phyloP scores from a whole-genome alignment of 2,113 vertebrate species.

The Alouatta palliata region DNA sequence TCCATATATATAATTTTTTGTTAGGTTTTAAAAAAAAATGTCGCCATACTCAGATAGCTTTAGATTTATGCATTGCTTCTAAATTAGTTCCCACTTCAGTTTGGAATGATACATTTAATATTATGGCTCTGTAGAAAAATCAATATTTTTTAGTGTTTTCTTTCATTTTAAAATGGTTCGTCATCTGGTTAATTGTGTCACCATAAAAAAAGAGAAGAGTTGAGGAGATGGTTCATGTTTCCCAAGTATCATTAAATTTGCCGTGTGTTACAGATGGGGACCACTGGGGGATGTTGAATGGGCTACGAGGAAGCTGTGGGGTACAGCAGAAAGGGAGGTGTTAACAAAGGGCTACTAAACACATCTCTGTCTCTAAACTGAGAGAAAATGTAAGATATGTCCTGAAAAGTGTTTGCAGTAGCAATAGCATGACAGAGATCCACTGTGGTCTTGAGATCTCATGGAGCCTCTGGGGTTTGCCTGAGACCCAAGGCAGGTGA shows the following conservation, averaged over 20 bases:
- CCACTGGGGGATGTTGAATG: not conserved
- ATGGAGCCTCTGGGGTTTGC: not conserved
- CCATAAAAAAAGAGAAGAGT: not conserved
- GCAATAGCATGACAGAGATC: not conserved
- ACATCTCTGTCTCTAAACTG: not conserved
- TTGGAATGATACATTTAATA: conserved; percentile 68
- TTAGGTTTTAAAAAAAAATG: not conserved
- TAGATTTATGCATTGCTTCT: conserved; percentile 67
- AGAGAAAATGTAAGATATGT: not conserved
- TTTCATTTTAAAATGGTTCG: conserved; percentile 68
- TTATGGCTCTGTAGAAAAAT: conserved; percentile 69
- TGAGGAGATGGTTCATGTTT: not conserved
- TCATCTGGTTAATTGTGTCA: conserved; percentile 53
- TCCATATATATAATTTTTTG: conserved; percentile 64
- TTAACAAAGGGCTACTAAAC: not conserved
- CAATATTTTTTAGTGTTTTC: conserved; percentile 76
- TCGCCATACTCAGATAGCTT: conserved; percentile 3
- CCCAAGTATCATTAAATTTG: conserved; percentile 7
- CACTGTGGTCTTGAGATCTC: not conserved
- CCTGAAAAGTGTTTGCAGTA: not conserved
- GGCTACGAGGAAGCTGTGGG: not conserved
- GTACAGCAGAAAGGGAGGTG: not conserved
- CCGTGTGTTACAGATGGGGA: not conserved
- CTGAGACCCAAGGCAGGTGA: not conserved
- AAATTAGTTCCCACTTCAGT: conserved; percentile 62